Conservation (phyloP, 2,888 invertebrate genomes). For the Lysandra coridon region DNA sequence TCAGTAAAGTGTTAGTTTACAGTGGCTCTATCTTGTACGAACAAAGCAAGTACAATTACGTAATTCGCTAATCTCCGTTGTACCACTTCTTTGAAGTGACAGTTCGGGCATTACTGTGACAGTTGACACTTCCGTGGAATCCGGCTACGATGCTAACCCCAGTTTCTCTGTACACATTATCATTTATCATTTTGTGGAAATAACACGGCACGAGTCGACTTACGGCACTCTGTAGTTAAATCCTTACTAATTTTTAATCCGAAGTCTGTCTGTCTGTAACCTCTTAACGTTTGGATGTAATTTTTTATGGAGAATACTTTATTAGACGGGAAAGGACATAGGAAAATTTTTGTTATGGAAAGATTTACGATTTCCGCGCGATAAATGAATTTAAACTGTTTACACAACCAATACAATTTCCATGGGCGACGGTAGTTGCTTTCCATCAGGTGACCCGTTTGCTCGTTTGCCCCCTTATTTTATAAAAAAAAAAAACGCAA, state of each 20-base stretch:
- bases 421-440: too few relatives aligned
- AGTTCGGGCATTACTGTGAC: neutral
- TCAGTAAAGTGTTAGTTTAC: neutral
- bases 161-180: conserved; percentile 23
- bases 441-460: too few relatives aligned
- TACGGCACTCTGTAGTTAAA: neutral
- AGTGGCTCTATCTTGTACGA: neutral
- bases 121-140: conserved; percentile 21
- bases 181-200: conserved; percentile 21
- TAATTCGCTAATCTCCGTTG: neutral
- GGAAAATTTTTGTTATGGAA: too few relatives aligned
- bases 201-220: conserved; percentile 1
- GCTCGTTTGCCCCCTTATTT: too few relatives aligned
- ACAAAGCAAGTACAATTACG: neutral
- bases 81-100: conserved; percentile 14
- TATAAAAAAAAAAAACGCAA: too few relatives aligned
- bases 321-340: too few relatives aligned
- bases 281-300: too few relatives aligned
- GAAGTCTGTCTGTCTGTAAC: neutral
- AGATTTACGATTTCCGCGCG: too few relatives aligned
- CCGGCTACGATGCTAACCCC: conserved; percentile 9
- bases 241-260: neutral
- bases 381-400: too few relatives aligned
- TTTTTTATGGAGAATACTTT: too few relatives aligned
- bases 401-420: too few relatives aligned